A percentile compares a stretch with the other conserved stretches of the same genome.
phyloP scores from a whole-genome alignment of 2,797 vertebrate genomes.

The Todus mexicanus region DNA sequence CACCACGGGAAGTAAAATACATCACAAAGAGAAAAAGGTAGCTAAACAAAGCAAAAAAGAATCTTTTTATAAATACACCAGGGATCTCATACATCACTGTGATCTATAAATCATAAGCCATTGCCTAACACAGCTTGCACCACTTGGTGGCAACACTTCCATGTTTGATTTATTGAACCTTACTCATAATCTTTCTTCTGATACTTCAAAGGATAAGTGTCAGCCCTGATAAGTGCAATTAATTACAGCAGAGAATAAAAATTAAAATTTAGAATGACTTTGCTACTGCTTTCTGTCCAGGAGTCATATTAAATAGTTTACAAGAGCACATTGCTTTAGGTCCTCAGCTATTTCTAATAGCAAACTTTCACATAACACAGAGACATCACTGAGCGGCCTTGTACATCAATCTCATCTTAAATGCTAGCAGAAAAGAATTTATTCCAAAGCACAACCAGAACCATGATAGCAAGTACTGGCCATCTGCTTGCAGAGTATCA shows the following conservation, averaged over 20 bases:
- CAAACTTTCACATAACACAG: not conserved
- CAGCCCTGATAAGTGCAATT: not conserved
- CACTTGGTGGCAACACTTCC: constrained; percentile 79
- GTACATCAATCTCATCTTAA: not conserved
- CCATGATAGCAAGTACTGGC: not conserved
- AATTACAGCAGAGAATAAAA: constrained; percentile 18
- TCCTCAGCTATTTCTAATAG: not conserved
- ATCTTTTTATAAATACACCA: not conserved
- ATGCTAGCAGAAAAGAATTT: not conserved
- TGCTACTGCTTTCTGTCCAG: not conserved
- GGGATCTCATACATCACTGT: not conserved
- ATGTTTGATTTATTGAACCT: constrained; percentile 74
- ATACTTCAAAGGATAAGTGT: constrained; percentile 24
- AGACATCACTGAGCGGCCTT: not conserved
- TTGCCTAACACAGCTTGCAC: constrained; percentile 65
- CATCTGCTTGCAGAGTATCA: not conserved
- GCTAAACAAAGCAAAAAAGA: not conserved
- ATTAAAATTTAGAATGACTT: not conserved
- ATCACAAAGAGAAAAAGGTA: not conserved
- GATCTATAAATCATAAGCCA: constrained; percentile 33
- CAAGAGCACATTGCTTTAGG: not conserved
- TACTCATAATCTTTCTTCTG: constrained; percentile 31
- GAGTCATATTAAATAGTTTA: not conserved
- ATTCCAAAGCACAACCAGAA: not conserved
- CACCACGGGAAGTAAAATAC: not conserved